Conservation (phyloP, 2,113 vertebrate species). For the Lipotes vexillifer region DNA sequence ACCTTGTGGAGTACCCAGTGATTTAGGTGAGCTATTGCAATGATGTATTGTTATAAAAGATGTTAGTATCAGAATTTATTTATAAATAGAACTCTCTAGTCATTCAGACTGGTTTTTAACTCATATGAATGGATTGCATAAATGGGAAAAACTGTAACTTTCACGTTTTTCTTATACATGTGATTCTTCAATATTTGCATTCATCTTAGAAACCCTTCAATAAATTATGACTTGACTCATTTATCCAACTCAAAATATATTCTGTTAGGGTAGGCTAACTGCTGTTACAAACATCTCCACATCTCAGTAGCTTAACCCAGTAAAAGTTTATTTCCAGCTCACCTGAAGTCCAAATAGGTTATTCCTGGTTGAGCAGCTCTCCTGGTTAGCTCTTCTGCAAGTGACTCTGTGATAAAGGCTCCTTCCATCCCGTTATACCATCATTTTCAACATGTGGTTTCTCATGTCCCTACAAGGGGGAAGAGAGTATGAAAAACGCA, state of each 20-base stretch:
- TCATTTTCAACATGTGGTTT: not conserved
- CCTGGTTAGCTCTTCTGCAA: not conserved
- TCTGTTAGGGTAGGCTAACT: not conserved
- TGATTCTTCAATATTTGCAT: not conserved
- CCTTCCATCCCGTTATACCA: not conserved
- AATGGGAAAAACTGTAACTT: not conserved
- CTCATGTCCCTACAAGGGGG: not conserved
- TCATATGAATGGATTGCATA: not conserved
- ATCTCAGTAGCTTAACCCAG: not conserved
- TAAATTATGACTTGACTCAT: not conserved
- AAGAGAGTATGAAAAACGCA: not conserved
- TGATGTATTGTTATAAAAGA: not conserved
- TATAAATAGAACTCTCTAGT: not conserved
- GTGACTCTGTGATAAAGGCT: not conserved
- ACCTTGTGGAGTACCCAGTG: not conserved
- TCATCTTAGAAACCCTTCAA: constrained; percentile 10
- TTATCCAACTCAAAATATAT: not conserved
- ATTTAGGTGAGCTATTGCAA: not conserved
- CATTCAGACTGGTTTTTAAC: not conserved
- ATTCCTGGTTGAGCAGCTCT: not conserved
- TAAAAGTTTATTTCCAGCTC: not conserved
- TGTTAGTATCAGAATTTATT: constrained; percentile 14
- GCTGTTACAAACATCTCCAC: not conserved
- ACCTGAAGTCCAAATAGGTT: not conserved
- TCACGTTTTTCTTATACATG: not conserved